Conservation (phyloP, 2,888 invertebrate genomes). For the Nomada lathburiana region DNA sequence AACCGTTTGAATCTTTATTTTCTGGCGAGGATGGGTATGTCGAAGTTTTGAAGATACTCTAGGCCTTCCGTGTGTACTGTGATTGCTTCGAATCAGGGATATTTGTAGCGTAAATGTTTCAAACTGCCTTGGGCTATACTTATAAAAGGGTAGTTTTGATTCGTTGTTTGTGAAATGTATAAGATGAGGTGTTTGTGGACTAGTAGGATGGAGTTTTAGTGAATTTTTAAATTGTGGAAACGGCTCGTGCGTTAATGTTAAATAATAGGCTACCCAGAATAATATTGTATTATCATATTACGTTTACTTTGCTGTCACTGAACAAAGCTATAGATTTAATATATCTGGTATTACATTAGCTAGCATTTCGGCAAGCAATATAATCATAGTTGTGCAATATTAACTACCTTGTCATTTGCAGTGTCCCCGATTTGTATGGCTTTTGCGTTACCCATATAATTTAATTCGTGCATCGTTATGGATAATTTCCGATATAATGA, state of each 20-base stretch:
- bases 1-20: not conserved
- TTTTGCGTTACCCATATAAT: not conserved
- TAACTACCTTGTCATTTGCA: not conserved
- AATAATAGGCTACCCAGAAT: not conserved
- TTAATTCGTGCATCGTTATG: not conserved
- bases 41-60: too few species aligned
- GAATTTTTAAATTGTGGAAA: not conserved
- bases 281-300: not conserved
- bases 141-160: too few species aligned
- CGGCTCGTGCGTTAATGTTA: not conserved
- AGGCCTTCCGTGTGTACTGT: too few species aligned
- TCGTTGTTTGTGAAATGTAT: too few species aligned
- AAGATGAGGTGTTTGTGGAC: too few species aligned
- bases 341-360: not conserved
- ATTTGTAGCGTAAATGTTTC: too few species aligned
- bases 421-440: not conserved
- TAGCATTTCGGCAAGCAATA: not conserved
- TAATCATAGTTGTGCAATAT: not conserved
- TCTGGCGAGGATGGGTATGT: not conserved
- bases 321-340: not conserved
- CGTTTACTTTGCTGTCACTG: not conserved
- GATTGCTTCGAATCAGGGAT: too few species aligned
- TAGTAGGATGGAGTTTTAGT: too few species aligned
- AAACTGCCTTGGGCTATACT: too few species aligned
- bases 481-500: too few species aligned